A percentile compares a stretch with the other conserved stretches of the same genome.
These are phyloP conservation scores for Oryzias celebensis DNA, from an alignment of 2,113 vertebrate species.

Conservation along the genomic window DNA sequence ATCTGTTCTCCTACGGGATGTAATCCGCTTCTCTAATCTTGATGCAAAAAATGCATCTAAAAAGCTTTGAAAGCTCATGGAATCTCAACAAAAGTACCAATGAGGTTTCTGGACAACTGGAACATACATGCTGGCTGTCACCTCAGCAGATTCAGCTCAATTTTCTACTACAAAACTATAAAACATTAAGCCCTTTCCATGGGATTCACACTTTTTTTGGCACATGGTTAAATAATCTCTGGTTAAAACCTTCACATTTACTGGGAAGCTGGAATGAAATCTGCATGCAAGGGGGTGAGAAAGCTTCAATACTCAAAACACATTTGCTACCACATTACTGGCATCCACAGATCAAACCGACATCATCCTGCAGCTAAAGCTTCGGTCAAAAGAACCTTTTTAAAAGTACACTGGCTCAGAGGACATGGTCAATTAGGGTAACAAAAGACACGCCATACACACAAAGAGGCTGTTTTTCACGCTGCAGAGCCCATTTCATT, in stretches of 20 bases:
- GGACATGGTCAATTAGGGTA: conserved; percentile 8
- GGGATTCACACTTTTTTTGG: not conserved
- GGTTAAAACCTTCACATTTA: conserved; percentile 6
- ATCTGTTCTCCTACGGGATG: conserved; percentile 41
- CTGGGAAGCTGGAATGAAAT: not conserved
- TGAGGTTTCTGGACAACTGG: conserved; percentile 12
- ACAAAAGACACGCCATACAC: conserved; percentile 13
- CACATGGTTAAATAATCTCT: conserved; percentile 10
- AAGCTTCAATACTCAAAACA: not conserved
- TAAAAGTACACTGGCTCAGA: conserved; percentile 11
- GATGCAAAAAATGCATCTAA: conserved; percentile 31
- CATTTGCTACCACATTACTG: conserved; percentile 11
- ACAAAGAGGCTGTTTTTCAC: not conserved
- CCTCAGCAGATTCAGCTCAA: conserved; percentile 12
- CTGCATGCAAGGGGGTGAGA: conserved; percentile 11
- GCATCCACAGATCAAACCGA: conserved; percentile 9
- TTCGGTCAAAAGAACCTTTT: conserved; percentile 5
- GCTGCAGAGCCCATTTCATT: conserved; percentile 11
- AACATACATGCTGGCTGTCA: conserved; percentile 25
- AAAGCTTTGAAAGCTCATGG: conserved; percentile 17
- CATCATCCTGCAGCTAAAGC: not conserved
- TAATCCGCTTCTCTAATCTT: conserved; percentile 57
- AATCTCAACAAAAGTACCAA: conserved; percentile 21
- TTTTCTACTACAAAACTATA: conserved; percentile 12
- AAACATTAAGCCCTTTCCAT: not conserved